Conservation (phyloP, 2,113 vertebrate species). For the Epinephelus moara region DNA sequence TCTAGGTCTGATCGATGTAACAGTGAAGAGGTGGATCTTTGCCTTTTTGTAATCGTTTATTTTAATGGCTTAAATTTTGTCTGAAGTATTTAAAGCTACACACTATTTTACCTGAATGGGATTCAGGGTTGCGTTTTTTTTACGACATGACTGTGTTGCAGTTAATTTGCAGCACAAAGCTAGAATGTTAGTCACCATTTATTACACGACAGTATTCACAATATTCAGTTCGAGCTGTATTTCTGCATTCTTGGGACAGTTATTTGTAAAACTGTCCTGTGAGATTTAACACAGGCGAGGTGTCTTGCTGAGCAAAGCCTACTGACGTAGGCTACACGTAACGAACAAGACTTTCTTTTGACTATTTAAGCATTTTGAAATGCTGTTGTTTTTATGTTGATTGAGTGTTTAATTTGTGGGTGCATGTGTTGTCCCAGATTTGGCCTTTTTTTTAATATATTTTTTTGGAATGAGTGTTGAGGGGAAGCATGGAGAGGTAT, state of each 20-base stretch:
- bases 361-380: slow-evolving; percentile 22
- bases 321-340: slow-evolving; percentile 9
- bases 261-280: slow-evolving; percentile 44
- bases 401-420: slow-evolving; percentile 19
- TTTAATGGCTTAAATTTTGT: slow-evolving; percentile 28
- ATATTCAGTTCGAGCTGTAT: slow-evolving; percentile 52
- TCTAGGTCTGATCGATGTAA: slow-evolving; percentile 30
- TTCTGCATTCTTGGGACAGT: slow-evolving; percentile 44
- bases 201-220: slow-evolving; percentile 42
- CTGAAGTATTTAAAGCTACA: slow-evolving; percentile 41
- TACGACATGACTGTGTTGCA: slow-evolving; percentile 45
- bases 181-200: slow-evolving; percentile 44
- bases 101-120: slow-evolving; percentile 30
- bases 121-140: slow-evolving; percentile 31
- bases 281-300: slow-evolving; percentile 17
- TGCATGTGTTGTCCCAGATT: slow-evolving; percentile 26
- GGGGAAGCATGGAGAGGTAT: slow-evolving; percentile 47
- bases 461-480: slow-evolving; percentile 29
- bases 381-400: slow-evolving; percentile 17
- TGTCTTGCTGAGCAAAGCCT: slow-evolving; percentile 28
- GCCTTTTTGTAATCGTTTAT: slow-evolving; percentile 24
- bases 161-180: slow-evolving; percentile 38
- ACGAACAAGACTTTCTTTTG: slow-evolving; percentile 16
- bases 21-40: slow-evolving; percentile 27
- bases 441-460: slow-evolving; percentile 23